Evolutionary conservation across 2,888 invertebrate genomes (phyloP), one percentile per base, ranked within the genome.

Genomic region (Mythimna loreyi): DNA sequence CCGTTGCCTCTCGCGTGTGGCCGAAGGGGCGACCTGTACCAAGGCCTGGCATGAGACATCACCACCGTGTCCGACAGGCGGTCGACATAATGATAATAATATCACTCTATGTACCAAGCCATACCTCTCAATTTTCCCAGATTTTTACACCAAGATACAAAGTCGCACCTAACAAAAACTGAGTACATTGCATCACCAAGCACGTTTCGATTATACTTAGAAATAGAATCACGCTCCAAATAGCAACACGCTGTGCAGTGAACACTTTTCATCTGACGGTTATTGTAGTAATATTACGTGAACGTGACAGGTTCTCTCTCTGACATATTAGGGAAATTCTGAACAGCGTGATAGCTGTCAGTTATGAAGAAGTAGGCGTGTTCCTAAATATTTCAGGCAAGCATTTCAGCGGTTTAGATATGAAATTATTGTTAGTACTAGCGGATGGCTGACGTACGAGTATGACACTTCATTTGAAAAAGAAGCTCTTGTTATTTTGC

Each of bases 211-310:
- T 28, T 8, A 21, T 23, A 43, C 28, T 56, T 55, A 23, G 43
- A 52, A 76, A 81, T 79, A 57, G 60, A 80, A 81, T 77, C 81
- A 80, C 74, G 80, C 74, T 67, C 71, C 67, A 55, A 60, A 74
- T 71, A 71, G 30, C 25, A 61, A 55, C 68, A 62, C 62, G 75
- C 25, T 49, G 21, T 56, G 28, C 25, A 13, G 16, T 49, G 52
- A 58, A 49, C 53, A 73, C 33, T 70, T 68, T 74, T 75, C 33
- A 45, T 64, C 49, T 43, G 33, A 43, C 63, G 21, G 30, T 76
- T 56, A 63, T 63, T 68, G 16, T 59, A 55, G 50, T 59, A 25
- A 70, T 62, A 62, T 75, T 53, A 56, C 50, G 36, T 47, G 50
- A 40, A 55, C 45, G 62, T 74, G 71, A 36, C 63, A 63, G 25